Evolutionary conservation across 2,113 vertebrate genomes (phyloP), one percentile per base, ranked within the genome.

Genomic region (Edolisoma coerulescens): DNA sequence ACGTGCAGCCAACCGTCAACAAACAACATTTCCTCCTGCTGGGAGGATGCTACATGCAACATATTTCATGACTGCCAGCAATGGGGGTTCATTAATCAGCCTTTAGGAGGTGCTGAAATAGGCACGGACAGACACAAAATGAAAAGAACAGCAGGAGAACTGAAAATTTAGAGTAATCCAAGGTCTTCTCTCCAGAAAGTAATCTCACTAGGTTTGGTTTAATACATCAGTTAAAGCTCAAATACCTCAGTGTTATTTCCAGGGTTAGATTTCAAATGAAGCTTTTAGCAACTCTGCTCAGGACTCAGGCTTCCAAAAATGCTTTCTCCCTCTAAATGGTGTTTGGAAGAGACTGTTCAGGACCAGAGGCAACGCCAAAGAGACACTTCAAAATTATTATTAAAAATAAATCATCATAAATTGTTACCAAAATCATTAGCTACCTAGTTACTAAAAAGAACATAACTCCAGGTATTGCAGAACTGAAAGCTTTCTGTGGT

Each of bases 61-160:
- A 27, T 80, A 93, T 91, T 89, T 91, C 89, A 94, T 42, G 71
- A 50, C 59, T 77, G 84, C 88, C 94, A 88, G 57, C 54, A 75
- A 75, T 5, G n/a, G 73, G 73, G 28, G 68, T 87, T 92, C 80
- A 92, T 92, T 84, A 92, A 90, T 84, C 85, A 92, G 80, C 76
- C 96, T 69, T n/a, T 73, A 84, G 90, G 83, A 95, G 88, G 86
- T 79, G 95, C 93, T 95, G 95, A 84, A 92, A 56, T 7, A 33
- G 57, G 60, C 61, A 91, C 0, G 0, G 28, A 27, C 33, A 69
- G 57, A 18, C 17, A 45, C 23, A 50, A 74, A 77, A 61, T 2
- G 3, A 59, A 37, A 61, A 79, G 26, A 28, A 23, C 5, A 27
- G 37, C 54, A 74, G 56, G 82, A 84, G 37, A 87, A 32, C 4